A percentile compares a stretch with the other conserved stretches of the same genome.
These are phyloP conservation scores for Tauraco erythrolophus DNA, from an alignment of 2,113 vertebrate species.

Conservation along the genomic window DNA sequence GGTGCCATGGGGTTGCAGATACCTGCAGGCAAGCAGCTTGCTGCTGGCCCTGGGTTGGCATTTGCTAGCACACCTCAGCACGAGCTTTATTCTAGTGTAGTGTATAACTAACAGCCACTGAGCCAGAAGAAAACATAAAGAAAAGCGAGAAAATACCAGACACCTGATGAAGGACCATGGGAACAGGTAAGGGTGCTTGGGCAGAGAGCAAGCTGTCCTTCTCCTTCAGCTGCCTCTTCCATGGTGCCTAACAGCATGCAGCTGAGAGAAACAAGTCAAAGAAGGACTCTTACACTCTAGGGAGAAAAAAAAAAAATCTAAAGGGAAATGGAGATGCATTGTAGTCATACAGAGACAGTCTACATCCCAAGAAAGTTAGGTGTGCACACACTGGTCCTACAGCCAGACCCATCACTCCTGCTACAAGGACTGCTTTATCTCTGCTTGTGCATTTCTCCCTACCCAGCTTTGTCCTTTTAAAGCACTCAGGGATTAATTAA, in stretches of 20 bases:
- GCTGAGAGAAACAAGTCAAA: background rate
- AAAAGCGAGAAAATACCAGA: background rate
- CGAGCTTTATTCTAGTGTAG: background rate
- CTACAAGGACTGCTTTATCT: background rate
- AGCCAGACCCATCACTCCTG: background rate
- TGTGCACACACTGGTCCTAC: fast-evolving
- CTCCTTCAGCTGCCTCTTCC: background rate
- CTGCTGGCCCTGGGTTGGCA: background rate
- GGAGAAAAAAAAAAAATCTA: background rate
- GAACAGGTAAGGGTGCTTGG: background rate
- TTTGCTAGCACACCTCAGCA: background rate
- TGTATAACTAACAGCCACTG: fast-evolving
- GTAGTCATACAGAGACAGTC: fast-evolving
- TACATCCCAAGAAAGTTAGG: background rate
- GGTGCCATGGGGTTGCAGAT: background rate
- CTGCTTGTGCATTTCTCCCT: background rate
- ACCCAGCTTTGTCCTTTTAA: background rate
- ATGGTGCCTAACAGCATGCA: background rate
- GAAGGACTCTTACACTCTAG: background rate
- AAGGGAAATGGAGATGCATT: background rate
- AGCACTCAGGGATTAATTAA: background rate
- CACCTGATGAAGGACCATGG: background rate
- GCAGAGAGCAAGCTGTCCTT: background rate
- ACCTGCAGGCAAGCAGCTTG: background rate
- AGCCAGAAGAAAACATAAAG: background rate